Evolutionary conservation across 2,797 vertebrate genomes (phyloP).

Genomic region (Acanthurus tractus): DNA sequence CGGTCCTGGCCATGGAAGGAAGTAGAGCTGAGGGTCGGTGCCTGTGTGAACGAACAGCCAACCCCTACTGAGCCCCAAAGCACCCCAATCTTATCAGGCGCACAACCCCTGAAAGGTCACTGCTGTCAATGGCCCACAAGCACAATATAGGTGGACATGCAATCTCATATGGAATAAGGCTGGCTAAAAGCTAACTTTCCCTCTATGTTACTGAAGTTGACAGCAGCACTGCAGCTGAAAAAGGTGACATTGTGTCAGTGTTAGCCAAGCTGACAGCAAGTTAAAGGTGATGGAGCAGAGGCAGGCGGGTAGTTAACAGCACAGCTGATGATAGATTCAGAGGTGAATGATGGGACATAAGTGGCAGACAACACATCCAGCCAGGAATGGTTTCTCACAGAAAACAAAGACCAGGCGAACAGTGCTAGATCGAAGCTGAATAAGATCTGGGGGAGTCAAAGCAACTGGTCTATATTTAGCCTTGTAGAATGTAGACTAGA

Average conservation of each 20-base stretch:
- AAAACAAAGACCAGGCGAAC: constrained; percentile 54
- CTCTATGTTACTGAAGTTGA: constrained; percentile 43
- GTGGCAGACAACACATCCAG: constrained; percentile 40
- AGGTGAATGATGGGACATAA: constrained; percentile 64
- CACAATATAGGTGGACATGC: constrained; percentile 49
- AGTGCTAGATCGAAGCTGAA: constrained; percentile 36
- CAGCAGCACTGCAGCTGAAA: constrained; percentile 54
- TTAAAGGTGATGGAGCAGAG: constrained; percentile 70
- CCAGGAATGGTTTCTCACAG: constrained; percentile 35
- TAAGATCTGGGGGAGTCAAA: constrained; percentile 59
- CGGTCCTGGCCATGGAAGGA: constrained; percentile 12
- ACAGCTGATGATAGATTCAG: constrained; percentile 70
- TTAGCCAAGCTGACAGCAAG: constrained; percentile 71
- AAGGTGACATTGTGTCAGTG: constrained; percentile 59
- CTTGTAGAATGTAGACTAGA: constrained; percentile 21
- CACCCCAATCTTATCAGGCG: constrained; percentile 50
- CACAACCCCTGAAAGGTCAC: constrained; percentile 68
- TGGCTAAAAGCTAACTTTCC: neutral
- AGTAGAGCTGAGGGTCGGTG: constrained; percentile 30
- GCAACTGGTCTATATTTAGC: constrained; percentile 77
- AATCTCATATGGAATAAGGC: constrained; percentile 44
- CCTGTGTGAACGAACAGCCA: constrained; percentile 34
- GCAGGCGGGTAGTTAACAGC: constrained; percentile 69
- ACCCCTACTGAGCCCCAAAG: constrained; percentile 50
- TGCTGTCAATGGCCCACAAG: constrained; percentile 53